Base-by-base conservation (phyloP, 2,113 vertebrate species). In the Ariopsis seemanni region DNA sequence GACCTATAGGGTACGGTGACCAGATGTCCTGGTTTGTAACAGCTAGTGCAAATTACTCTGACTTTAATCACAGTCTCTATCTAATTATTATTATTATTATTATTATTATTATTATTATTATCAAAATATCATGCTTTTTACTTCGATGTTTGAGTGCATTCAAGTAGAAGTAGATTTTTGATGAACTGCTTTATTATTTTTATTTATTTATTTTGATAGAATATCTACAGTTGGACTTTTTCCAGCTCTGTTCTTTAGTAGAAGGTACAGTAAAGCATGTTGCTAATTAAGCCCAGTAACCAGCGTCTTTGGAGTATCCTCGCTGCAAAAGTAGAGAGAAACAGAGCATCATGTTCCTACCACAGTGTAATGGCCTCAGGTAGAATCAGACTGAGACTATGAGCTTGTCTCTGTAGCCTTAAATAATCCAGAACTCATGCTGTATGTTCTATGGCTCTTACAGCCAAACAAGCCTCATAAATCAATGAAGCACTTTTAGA, bases 381-480 rank as follows among this genome's bases (percentile, higher is more conserved):
- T 81, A 80, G n/a, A 86, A 81, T 20, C 85, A 67, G 11, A 48
- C 50, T 34, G 53, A 42, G 83, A 58, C 77, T 86, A 79, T 42
- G 27, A 57, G 78, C 78, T 82, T 8, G 22, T 67, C 48, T 86
- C 62, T 80, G 27, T 69, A 67, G 11, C 62, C 84, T 78, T 85
- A 77, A 78, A 86, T 78, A 63, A 53, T 86, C 85, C 75, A 57
- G 48, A 80, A 60, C 77, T 65, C 52, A 71, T 86, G 52, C 53
- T 58, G 85, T 58, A 71, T 86, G 30, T 34, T 58, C 77, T 58
- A 42, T 77, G 69, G 20, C 50, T 81, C 65, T 60, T 72, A 58
- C 63, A 69, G 18, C 53, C 78, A 81, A 25, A 82, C 78, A 82
- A 80, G 53, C 78, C 60, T 81, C 65, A 72, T 67, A 57, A 86